A percentile compares a stretch with the other conserved stretches of the same genome.
Evolutionary conservation across 2,113 vertebrate species (phyloP).

Genomic region (Gymnobelideus leadbeateri): DNA sequence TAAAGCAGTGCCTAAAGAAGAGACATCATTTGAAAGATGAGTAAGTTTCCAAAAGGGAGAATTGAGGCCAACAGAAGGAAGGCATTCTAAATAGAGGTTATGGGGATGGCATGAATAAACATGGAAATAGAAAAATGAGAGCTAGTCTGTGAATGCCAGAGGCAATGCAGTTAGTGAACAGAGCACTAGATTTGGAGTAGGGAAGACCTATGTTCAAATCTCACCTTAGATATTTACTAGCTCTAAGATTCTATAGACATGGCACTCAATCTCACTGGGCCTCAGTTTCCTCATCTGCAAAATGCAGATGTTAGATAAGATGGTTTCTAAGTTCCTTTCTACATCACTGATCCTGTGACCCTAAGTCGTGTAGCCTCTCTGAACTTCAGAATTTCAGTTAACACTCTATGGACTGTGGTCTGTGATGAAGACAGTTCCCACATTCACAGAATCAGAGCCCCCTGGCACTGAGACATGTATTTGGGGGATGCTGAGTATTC

Average conservation of each 20-base stretch:
- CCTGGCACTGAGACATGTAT: not conserved
- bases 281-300: not conserved
- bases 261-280: not conserved
- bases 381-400: not conserved
- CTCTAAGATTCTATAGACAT: not conserved
- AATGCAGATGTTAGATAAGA: not conserved
- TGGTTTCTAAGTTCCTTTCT: not conserved
- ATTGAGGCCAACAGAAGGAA: not conserved
- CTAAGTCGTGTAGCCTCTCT: not conserved
- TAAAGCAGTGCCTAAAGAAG: not conserved
- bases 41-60: not conserved
- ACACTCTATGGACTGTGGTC: not conserved
- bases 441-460: not conserved
- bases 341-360: not conserved
- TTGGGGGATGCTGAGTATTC: not conserved
- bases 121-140: not conserved
- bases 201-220: not conserved
- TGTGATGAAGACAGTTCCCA: not conserved
- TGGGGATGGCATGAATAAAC: not conserved
- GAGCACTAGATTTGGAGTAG: not conserved
- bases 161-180: not conserved
- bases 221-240: not conserved
- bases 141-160: not conserved
- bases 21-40: not conserved
- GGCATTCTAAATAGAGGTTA: not conserved